Percentiles rank a stretch among this genome's conserved stretches.
These are phyloP conservation scores for Oryzias melastigma DNA, from an alignment of 2,113 vertebrate species.

Conservation along the genomic window DNA sequence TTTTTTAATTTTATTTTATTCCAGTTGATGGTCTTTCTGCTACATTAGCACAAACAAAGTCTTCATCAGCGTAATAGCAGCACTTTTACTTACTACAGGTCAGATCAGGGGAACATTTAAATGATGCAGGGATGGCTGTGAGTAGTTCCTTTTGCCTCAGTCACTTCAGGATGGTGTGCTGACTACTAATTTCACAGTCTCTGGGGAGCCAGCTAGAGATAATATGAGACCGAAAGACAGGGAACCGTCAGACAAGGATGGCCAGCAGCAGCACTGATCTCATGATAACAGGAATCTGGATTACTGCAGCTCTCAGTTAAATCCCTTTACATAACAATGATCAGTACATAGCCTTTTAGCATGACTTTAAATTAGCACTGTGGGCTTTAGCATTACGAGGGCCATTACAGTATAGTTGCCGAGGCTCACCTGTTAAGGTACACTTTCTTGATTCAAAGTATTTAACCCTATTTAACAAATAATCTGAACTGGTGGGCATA, in stretches of 20 bases:
- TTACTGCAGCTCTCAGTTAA: slow-evolving; percentile 57
- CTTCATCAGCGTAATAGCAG: slow-evolving; percentile 12
- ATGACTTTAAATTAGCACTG: slow-evolving; percentile 22
- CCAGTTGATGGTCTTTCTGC: slow-evolving; percentile 4
- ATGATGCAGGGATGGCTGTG: slow-evolving; percentile 42
- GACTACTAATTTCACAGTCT: slow-evolving; percentile 48
- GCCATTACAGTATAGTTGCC: not conserved
- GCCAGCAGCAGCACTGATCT: slow-evolving; percentile 44
- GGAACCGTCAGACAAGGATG: slow-evolving; percentile 18
- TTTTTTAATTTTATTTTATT: not conserved
- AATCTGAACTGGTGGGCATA: too few species aligned
- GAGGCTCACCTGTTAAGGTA: not conserved
- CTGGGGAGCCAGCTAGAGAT: slow-evolving; percentile 24
- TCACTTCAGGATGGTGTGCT: slow-evolving; percentile 28
- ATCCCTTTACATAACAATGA: slow-evolving; percentile 64
- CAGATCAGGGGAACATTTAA: slow-evolving; percentile 33
- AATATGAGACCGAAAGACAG: slow-evolving; percentile 34
- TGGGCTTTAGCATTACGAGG: not conserved
- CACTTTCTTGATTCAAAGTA: too few species aligned
- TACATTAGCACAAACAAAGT: slow-evolving; percentile 34
- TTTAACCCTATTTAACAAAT: too few species aligned
- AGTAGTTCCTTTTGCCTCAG: slow-evolving; percentile 26
- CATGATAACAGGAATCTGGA: slow-evolving; percentile 60
- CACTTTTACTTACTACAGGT: slow-evolving; percentile 36
- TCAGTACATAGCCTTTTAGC: slow-evolving; percentile 25